Base-by-base conservation (phyloP, 2,888 invertebrate species). In the Phyllotreta striolata region DNA sequence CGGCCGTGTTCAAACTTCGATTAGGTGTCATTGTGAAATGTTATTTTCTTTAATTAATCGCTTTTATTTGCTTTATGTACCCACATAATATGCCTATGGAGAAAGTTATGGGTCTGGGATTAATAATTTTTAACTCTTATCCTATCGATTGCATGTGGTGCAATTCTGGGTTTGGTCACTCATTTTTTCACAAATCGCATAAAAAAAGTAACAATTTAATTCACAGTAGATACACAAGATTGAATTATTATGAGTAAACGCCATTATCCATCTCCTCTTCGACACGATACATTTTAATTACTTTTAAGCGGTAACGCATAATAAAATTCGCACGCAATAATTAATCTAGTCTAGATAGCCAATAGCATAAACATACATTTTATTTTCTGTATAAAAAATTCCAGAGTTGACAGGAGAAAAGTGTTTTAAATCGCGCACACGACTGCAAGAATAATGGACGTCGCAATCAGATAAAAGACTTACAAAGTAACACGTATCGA, bases 21-120 rank as follows among this genome's bases (percentile, higher is more conserved):
- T 14, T 41, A 59, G 40, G 24, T 37, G 51, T 52, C 49, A 58
- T 58, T 59, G 59, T 59, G 59, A 59, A 59, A 59, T 59, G 51
- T 52, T 37, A 43, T 52, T 43, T 52, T 40, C 37, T 52, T 58
- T 51, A 59, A 59, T 59, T 59, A 59, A 59, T 59, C 35, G 43
- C 59, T 37, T 43, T 52, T 52, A 38, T 49, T 44, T 52, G 38
- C 24, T 24, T 24, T 38, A 52, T 10, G 5, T 38, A 52, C 35
- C 13, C 35, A 49, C 37, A 49, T 14, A 24, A 24, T 24, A 4
- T 24, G 24, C 24, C 24, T 24, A 7, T 38, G 10, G 52, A 52
- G 52, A 52, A 52, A 52, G 52, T 52, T 52, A 38, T 52, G 38
- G 38, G 14, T 13, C 4, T n/a, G 38, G 38, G 39, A 52, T 38